phyloP scores from a whole-genome alignment of 2,113 vertebrate genomes.

The Marmota flaviventris region DNA sequence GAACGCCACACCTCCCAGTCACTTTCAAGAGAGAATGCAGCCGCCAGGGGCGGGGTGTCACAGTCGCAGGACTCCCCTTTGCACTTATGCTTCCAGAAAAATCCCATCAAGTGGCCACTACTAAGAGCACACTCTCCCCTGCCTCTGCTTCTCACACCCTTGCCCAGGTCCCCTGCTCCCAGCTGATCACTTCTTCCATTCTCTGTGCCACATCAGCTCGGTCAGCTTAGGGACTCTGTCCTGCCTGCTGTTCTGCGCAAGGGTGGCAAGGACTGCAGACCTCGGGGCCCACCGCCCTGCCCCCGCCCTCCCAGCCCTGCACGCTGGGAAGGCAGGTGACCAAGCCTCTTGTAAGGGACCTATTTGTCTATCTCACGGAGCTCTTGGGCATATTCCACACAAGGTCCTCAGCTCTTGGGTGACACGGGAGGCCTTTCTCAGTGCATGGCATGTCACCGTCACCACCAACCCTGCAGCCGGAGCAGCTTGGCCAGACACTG shows the following conservation, averaged over 20 bases:
- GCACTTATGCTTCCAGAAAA: accelerated
- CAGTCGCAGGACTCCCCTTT: neutral
- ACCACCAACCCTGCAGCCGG: neutral
- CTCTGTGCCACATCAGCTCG: neutral
- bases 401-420: too few species aligned
- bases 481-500: neutral
- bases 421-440: too few species aligned
- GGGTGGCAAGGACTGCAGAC: too few species aligned
- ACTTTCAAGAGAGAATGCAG: neutral
- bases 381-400: too few species aligned
- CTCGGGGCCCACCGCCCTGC: neutral
- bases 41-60: accelerated
- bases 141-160: neutral
- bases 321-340: too few species aligned
- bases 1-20: neutral
- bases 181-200: neutral
- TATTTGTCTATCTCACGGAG: too few species aligned
- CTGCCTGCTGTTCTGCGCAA: neutral
- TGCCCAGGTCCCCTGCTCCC: neutral
- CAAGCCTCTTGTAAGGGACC: too few species aligned
- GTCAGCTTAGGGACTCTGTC: neutral
- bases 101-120: neutral
- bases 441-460: too few species aligned
- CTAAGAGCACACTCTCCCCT: neutral
- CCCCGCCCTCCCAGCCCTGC: neutral